phyloP scores from a whole-genome alignment of 2,888 invertebrate species.

The Cosmia pyralina region DNA sequence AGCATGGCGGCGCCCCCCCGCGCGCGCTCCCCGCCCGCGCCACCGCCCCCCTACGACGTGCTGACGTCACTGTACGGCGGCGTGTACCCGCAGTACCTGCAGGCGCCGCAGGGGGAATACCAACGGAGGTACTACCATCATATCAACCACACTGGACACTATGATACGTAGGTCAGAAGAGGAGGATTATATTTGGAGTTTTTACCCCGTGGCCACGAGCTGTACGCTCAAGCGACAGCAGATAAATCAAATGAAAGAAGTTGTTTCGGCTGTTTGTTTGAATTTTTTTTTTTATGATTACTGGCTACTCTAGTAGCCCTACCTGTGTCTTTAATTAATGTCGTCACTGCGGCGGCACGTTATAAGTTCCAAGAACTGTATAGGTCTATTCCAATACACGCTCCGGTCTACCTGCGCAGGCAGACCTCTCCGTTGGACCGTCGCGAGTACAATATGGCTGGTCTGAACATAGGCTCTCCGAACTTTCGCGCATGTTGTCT shows the following conservation, averaged over 20 bases:
- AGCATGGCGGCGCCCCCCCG: constrained; percentile 92
- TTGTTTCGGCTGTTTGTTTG: no score
- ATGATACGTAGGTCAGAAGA: constrained; percentile 65
- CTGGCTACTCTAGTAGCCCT: no score
- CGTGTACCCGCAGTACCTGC: constrained; percentile 76
- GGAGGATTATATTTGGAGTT: background rate
- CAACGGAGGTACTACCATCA: constrained; percentile 74
- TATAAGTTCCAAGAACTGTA: background rate
- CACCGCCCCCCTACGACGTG: constrained; percentile 75
- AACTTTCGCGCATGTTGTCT: no score
- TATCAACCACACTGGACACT: constrained; percentile 69
- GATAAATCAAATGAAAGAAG: no score
- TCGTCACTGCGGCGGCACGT: no score
- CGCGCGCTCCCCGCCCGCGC: constrained; percentile 64
- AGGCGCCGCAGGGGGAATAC: constrained; percentile 66
- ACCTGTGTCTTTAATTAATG: no score
- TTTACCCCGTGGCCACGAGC: background rate
- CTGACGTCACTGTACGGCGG: constrained; percentile 79
- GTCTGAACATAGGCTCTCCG: no score
- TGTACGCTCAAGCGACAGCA: background rate
- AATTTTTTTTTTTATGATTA: no score
- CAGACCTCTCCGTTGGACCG: background rate
- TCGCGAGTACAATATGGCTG: background rate
- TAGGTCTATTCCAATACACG: background rate
- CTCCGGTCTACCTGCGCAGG: background rate